phyloP scores from a whole-genome alignment of 2,113 vertebrate genomes.

The Neolamprologus sp. region DNA sequence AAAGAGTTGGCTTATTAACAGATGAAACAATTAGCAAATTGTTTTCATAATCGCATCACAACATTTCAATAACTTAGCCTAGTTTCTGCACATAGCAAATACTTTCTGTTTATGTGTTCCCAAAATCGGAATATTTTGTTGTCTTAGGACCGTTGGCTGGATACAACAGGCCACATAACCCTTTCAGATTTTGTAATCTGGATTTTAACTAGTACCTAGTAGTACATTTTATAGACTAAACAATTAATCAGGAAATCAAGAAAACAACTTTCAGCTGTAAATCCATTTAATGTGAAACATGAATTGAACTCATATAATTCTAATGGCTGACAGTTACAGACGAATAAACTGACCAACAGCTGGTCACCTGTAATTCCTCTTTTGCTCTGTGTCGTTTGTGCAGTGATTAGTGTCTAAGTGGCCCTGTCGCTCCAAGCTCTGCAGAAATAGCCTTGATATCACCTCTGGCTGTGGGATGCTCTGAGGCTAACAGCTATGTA shows the following conservation, averaged over 20 bases:
- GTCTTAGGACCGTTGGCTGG: background rate
- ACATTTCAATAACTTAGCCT: background rate
- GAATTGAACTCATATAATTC: background rate
- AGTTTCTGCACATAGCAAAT: background rate
- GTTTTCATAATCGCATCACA: background rate
- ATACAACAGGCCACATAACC: background rate
- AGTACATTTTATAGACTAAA: background rate
- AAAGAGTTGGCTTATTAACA: background rate
- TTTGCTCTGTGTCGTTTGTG: slow-evolving; percentile 29
- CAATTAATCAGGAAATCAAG: background rate
- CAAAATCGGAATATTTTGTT: background rate
- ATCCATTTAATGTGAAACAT: background rate
- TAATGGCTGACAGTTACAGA: background rate
- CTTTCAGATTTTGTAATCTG: background rate
- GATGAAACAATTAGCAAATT: background rate
- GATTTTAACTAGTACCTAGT: background rate
- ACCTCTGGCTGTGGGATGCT: slow-evolving; percentile 36
- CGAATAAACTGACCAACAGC: slow-evolving; percentile 42
- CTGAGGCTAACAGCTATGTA: slow-evolving; percentile 22
- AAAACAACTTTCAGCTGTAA: background rate
- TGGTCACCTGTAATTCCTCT: slow-evolving; percentile 44
- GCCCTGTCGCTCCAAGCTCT: slow-evolving; percentile 34
- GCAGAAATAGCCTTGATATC: slow-evolving; percentile 44
- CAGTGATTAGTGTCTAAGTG: slow-evolving; percentile 36
- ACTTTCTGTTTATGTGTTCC: background rate